Percentiles rank a stretch among this genome's conserved stretches.
Evolutionary conservation across 2,113 vertebrate species (phyloP).

Genomic region (Chitala chitala): DNA sequence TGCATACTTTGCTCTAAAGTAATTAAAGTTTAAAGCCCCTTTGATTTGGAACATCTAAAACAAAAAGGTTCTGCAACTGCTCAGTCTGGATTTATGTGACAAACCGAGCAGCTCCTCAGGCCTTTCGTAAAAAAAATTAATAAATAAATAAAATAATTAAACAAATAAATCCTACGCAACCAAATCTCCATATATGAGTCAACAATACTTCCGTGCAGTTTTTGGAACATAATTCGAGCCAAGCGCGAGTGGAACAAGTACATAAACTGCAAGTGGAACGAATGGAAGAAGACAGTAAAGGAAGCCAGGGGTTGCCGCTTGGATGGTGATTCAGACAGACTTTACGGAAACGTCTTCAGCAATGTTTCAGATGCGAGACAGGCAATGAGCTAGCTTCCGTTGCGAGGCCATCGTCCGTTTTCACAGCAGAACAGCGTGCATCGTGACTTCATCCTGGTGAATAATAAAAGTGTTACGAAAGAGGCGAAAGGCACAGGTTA

Average conservation of each 20-base stretch:
- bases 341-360: background rate
- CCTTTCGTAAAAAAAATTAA: too few species aligned
- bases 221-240: too few species aligned
- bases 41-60: background rate
- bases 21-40: background rate
- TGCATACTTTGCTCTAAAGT: background rate
- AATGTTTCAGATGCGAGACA: too few species aligned
- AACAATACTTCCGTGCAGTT: too few species aligned
- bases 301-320: background rate
- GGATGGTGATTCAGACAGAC: background rate
- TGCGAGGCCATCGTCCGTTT: background rate
- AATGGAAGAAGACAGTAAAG: background rate
- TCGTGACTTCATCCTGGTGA: background rate
- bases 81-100: too few species aligned
- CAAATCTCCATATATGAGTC: too few species aligned
- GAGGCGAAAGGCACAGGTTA: background rate
- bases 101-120: too few species aligned
- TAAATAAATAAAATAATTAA: too few species aligned
- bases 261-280: background rate
- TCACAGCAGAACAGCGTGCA: background rate
- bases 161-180: too few species aligned
- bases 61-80: background rate
- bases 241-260: too few species aligned
- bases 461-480: conserved; percentile 2
- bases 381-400: too few species aligned